A percentile compares a stretch with the other conserved stretches of the same genome.
These are phyloP conservation scores for Spheniscus humboldti DNA, from an alignment of 2,797 vertebrate genomes.

Conservation along the genomic window DNA sequence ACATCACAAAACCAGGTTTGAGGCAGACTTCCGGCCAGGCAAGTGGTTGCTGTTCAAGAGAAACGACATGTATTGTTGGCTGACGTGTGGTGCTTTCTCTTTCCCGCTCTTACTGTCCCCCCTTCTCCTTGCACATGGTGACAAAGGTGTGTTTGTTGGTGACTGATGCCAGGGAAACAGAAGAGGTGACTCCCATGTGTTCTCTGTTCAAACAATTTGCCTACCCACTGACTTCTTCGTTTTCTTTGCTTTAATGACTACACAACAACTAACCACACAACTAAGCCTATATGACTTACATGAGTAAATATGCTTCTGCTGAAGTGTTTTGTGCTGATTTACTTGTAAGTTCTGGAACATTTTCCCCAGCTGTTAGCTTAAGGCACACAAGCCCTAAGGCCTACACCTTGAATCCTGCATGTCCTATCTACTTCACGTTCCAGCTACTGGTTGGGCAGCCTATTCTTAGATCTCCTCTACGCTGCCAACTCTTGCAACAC, in stretches of 20 bases:
- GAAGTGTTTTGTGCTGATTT: neutral
- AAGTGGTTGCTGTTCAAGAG: neutral
- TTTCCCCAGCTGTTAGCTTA: neutral
- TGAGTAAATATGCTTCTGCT: neutral
- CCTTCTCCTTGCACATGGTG: neutral
- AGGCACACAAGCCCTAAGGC: neutral
- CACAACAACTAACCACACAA: neutral
- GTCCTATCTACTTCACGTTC: neutral
- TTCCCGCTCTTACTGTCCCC: neutral
- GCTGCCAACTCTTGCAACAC: neutral
- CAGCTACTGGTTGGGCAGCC: neutral
- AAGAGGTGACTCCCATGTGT: neutral
- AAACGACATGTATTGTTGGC: neutral
- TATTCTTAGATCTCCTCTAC: slow-evolving; percentile 7
- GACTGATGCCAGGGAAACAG: neutral
- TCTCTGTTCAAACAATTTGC: neutral
- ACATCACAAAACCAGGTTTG: neutral
- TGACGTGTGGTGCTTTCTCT: neutral
- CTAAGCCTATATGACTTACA: neutral
- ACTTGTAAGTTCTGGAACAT: neutral
- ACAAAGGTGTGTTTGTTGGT: neutral
- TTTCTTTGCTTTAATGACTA: neutral
- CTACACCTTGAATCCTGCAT: neutral
- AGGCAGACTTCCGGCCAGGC: neutral
- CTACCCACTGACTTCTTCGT: neutral